Evolutionary conservation across 2,888 invertebrate species (phyloP).

Genomic region (Caenorhabditis doughertyi): DNA sequence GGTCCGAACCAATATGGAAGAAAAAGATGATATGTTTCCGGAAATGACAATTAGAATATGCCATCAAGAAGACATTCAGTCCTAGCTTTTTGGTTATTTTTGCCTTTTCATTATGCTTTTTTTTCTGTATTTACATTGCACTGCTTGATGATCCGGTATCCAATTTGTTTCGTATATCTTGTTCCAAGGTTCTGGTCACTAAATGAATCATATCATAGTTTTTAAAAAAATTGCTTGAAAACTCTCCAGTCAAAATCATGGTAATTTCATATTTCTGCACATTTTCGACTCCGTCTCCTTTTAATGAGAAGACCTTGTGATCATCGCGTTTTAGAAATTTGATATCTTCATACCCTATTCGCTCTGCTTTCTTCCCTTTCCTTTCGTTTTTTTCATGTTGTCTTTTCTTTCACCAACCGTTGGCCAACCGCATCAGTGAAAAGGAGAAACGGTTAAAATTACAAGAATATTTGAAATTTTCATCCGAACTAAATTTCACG

Average conservation of each 20-base stretch:
- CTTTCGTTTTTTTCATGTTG: slow-evolving; percentile 21
- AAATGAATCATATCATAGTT: neutral
- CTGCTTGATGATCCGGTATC: too few species aligned
- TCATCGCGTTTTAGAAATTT: slow-evolving; percentile 47
- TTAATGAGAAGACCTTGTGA: slow-evolving; percentile 42
- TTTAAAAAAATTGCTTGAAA: neutral
- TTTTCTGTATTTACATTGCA: too few species aligned
- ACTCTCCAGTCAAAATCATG: slow-evolving; percentile 49
- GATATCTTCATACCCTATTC: slow-evolving; percentile 49
- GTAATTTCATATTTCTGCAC: slow-evolving; percentile 17
- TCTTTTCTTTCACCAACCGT: neutral
- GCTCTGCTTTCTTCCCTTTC: neutral
- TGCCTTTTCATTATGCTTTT: too few species aligned
- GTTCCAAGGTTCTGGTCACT: neutral
- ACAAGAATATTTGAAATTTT: neutral
- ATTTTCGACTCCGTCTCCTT: slow-evolving; percentile 1
- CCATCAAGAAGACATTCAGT: too few species aligned
- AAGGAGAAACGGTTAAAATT: neutral
- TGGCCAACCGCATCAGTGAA: neutral
- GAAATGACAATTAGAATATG: too few species aligned
- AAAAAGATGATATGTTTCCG: too few species aligned
- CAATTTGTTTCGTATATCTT: slow-evolving; percentile 19
- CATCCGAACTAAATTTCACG: slow-evolving; percentile 6
- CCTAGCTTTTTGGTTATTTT: too few species aligned
- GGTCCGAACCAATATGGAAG: too few species aligned